These are phyloP conservation scores for Uria lomvia DNA, from an alignment of 2,113 vertebrate genomes.

Conservation along the genomic window DNA sequence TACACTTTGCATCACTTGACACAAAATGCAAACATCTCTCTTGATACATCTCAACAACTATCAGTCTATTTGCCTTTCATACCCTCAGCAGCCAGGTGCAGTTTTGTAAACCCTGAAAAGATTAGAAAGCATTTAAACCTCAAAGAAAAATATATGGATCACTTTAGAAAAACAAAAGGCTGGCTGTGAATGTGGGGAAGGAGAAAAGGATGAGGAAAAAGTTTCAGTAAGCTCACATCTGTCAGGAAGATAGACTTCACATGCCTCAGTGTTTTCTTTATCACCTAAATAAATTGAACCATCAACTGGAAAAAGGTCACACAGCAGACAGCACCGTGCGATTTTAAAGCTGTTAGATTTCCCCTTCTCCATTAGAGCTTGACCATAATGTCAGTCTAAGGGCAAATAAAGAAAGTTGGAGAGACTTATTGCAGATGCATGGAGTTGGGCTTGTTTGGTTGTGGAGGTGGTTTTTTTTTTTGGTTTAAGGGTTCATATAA, in stretches of 20 bases:
- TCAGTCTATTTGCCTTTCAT: background rate
- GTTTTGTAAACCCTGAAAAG: background rate
- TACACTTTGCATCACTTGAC: background rate
- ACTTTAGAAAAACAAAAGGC: slow-evolving; percentile 21
- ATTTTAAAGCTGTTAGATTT: slow-evolving; percentile 66
- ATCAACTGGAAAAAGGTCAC: slow-evolving; percentile 64
- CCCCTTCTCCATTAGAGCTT: slow-evolving; percentile 60
- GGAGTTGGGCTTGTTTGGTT: background rate
- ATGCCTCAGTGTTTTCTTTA: slow-evolving; percentile 64
- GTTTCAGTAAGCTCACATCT: slow-evolving; percentile 42
- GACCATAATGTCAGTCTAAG: slow-evolving; percentile 66
- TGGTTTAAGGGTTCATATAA: background rate
- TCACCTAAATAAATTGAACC: slow-evolving; percentile 67
- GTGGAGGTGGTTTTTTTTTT: background rate
- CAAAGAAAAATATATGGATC: slow-evolving; percentile 30
- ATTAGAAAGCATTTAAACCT: slow-evolving; percentile 28
- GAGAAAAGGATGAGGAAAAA: slow-evolving; percentile 30
- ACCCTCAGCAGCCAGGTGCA: background rate
- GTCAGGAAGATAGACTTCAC: slow-evolving; percentile 50
- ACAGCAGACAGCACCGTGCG: slow-evolving; percentile 40
- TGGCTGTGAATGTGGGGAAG: background rate
- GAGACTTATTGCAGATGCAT: slow-evolving; percentile 35
- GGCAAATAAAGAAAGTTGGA: slow-evolving; percentile 66
- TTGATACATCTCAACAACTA: background rate
- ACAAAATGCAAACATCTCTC: background rate